Evolutionary conservation across 1,140 invertebrate genomes (phyloP).

Genomic region (Listronotus oregonensis): DNA sequence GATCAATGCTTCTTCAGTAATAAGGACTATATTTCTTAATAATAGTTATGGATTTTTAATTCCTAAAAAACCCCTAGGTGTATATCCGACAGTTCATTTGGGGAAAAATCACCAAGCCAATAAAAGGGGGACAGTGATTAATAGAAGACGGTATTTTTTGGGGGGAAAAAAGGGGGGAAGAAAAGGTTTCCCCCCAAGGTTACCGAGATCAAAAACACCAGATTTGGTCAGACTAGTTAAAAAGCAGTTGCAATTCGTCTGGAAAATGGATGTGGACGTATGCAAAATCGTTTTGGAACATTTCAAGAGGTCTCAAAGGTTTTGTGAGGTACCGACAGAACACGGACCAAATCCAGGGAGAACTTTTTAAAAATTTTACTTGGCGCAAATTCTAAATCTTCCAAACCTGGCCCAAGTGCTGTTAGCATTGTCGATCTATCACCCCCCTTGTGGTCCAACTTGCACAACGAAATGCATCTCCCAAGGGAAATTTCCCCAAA

Average conservation of each 20-base stretch:
- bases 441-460: slow-evolving; percentile 68
- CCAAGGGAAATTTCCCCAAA: slow-evolving; percentile 81
- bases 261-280: slow-evolving; percentile 80
- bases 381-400: slow-evolving; percentile 74
- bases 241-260: slow-evolving; percentile 69
- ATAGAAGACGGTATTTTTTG: slow-evolving; percentile 72
- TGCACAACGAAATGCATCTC: slow-evolving; percentile 71
- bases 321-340: slow-evolving; percentile 86
- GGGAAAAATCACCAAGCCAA: slow-evolving; percentile 41
- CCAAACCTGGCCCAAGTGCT: slow-evolving; percentile 78
- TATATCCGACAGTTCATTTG: slow-evolving; percentile 50
- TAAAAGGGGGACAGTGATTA: slow-evolving; percentile 45
- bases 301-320: slow-evolving; percentile 75
- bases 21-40: slow-evolving; percentile 44
- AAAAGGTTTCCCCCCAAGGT: slow-evolving; percentile 69
- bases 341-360: slow-evolving; percentile 88
- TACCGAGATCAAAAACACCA: slow-evolving; percentile 67
- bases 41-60: slow-evolving; percentile 46
- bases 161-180: slow-evolving; percentile 71
- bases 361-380: slow-evolving; percentile 85
- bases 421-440: slow-evolving; percentile 71
- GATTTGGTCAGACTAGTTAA: slow-evolving; percentile 71
- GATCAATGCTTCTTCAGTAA: slow-evolving; percentile 30
- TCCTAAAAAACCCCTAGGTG: slow-evolving; percentile 15
- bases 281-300: slow-evolving; percentile 82